Evolutionary conservation across 2,888 invertebrate species (phyloP), one percentile per base, ranked within the genome.

Genomic region (Eupeodes latifasciatus): DNA sequence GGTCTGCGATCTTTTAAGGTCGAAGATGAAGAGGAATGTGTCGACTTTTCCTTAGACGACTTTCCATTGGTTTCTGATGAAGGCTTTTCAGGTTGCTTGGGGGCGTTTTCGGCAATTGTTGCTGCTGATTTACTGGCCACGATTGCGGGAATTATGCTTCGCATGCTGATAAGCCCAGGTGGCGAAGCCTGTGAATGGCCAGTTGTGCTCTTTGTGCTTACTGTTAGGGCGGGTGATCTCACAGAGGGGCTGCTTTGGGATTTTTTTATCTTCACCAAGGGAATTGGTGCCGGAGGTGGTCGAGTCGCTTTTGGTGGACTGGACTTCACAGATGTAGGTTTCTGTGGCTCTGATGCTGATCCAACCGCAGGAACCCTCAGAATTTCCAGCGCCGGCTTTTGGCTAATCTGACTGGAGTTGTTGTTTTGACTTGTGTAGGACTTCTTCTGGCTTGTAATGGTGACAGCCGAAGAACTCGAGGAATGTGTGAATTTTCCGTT

Each of bases 221-320:
- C 85, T 77, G 84, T 90, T 66, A 62, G 87, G 64, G 77, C 66
- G 79, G 74, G 90, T 78, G 75, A 89, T 85, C 90, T 91, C 80
- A 86, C 90, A 53, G 87, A 91, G 80, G 89, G 90, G 72, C 89
- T 92, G 9, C 64, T 78, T 53, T 74, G 81, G 4, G 93, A 92
- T 89, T 94, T 94, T 90, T 94, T 94, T 14, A 94, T 94, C 87
- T 94, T 93, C 49, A 94, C 94, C 89, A 95, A 89, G 0, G 95
- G 94, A 55, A 95, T 94, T 4, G 95, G 95, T 9, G 95, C 94
- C 34, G 95, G 95, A 81, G 94, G 94, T 4, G 95, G 94, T 77
- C 94, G 91, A 9, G 90, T 90, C 7, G 90, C 90, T 90, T 94
- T 94, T 7, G 91, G 91, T 27, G 90, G 89, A 69, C 85, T 91